A percentile compares a stretch with the other conserved stretches of the same genome.
phyloP scores from a whole-genome alignment of 2,888 invertebrate species.

The Dryococelus australis region DNA sequence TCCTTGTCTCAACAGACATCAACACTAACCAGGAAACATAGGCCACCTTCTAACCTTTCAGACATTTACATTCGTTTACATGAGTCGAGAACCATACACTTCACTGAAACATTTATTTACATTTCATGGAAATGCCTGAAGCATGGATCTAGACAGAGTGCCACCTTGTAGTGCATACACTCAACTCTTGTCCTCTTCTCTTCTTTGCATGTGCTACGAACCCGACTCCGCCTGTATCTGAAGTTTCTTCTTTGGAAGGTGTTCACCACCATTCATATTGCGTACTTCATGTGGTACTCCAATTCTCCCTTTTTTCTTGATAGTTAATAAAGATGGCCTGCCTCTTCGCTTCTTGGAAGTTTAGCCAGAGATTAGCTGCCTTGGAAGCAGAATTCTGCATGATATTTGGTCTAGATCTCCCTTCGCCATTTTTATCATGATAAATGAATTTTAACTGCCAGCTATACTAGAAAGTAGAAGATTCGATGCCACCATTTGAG shows the following conservation, averaged over 20 bases:
- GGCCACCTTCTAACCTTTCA: too few relatives aligned
- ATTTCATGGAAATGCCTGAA: conserved; percentile 1
- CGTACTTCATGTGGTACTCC: background rate
- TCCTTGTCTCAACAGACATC: too few relatives aligned
- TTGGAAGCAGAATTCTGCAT: conserved; percentile 26
- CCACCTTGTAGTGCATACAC: background rate
- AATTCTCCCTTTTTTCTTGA: background rate
- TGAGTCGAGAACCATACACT: too few relatives aligned
- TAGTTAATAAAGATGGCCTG: background rate
- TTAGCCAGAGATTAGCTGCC: conserved; percentile 32
- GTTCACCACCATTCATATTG: background rate
- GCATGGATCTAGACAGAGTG: background rate
- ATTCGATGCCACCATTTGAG: background rate
- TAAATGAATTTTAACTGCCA: background rate
- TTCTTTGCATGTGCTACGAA: background rate
- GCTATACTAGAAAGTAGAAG: background rate
- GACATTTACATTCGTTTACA: too few relatives aligned
- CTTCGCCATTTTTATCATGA: too few relatives aligned
- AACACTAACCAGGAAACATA: too few relatives aligned
- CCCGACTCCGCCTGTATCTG: background rate
- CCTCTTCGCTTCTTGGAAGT: background rate
- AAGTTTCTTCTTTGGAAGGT: background rate
- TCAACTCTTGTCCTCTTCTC: conserved; percentile 6
- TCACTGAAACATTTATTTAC: background rate
- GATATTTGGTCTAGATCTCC: conserved; percentile 26